Conservation (phyloP, 1,140 invertebrate genomes). For the Anthonomus grandis region DNA sequence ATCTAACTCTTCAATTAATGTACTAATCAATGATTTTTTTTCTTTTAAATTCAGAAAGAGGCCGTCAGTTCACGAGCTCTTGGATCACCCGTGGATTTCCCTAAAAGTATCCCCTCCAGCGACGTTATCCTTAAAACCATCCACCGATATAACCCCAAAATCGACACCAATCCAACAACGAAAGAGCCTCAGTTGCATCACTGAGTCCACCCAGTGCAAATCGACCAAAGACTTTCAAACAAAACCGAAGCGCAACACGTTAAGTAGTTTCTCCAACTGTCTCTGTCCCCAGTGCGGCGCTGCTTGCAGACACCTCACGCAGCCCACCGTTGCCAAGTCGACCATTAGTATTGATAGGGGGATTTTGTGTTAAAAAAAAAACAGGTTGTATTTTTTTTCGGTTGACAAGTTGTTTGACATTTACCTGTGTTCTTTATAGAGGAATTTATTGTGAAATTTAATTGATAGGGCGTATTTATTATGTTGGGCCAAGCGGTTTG, state of each 20-base stretch:
- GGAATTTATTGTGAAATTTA: too few species aligned
- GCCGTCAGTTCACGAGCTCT: conserved; percentile 42
- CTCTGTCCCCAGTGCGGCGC: conserved; percentile 48
- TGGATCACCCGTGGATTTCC: conserved; percentile 47
- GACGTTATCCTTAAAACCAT: conserved; percentile 26
- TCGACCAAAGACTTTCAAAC: conserved; percentile 27
- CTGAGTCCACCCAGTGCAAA: conserved; percentile 20
- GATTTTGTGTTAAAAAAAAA: conserved; percentile 49
- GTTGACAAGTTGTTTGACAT: too few species aligned
- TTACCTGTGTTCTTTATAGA: too few species aligned
- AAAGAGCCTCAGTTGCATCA: conserved; percentile 37
- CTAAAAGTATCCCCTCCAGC: conserved; percentile 31
- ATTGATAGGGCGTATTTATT: too few species aligned
- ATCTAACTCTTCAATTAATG: too few species aligned
- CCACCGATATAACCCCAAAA: conserved; percentile 36
- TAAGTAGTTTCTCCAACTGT: conserved; percentile 42
- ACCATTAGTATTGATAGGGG: conserved; percentile 48
- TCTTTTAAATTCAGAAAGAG: conserved; percentile 38
- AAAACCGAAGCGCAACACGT: conserved; percentile 32
- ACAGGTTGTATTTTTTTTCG: too few species aligned
- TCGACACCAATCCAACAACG: conserved; percentile 42
- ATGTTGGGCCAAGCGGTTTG: too few species aligned
- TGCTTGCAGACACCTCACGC: conserved; percentile 45
- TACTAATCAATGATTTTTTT: neutral
- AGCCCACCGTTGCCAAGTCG: conserved; percentile 44